Percentiles rank a stretch among this genome's conserved stretches.
These are phyloP conservation scores for Daubentonia madagascariensis DNA, from an alignment of 2,113 vertebrate species.

Conservation along the genomic window DNA sequence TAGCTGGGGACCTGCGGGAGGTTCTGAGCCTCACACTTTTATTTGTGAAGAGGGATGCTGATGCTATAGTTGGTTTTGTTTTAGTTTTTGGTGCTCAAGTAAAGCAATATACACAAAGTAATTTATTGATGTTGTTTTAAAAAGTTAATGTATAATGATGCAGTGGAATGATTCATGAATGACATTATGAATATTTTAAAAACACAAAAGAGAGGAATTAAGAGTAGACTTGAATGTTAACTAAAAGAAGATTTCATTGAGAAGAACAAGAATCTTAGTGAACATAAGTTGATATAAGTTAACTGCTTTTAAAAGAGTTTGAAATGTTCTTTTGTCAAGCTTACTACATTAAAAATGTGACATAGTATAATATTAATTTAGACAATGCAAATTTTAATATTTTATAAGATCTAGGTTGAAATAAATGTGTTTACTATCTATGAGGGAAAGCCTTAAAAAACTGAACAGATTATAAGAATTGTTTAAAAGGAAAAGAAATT, in stretches of 20 bases:
- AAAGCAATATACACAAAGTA: neutral
- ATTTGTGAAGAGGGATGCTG: neutral
- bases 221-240: neutral
- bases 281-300: neutral
- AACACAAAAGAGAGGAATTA: neutral
- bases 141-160: neutral
- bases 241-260: neutral
- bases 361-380: neutral
- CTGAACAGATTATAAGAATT: neutral
- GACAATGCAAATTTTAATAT: neutral
- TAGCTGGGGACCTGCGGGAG: too few species aligned
- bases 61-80: neutral
- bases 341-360: neutral
- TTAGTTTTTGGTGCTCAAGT: neutral
- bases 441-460: neutral
- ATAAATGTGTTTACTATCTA: neutral
- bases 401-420: neutral
- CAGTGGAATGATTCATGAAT: neutral
- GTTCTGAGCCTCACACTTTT: neutral
- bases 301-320: neutral
- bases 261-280: neutral
- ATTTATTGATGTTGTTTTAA: neutral
- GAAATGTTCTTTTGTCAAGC: neutral
- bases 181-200: neutral
- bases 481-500: slow-evolving; percentile 2